phyloP scores from a whole-genome alignment of 2,797 vertebrate species.

The Podargus strigoides region DNA sequence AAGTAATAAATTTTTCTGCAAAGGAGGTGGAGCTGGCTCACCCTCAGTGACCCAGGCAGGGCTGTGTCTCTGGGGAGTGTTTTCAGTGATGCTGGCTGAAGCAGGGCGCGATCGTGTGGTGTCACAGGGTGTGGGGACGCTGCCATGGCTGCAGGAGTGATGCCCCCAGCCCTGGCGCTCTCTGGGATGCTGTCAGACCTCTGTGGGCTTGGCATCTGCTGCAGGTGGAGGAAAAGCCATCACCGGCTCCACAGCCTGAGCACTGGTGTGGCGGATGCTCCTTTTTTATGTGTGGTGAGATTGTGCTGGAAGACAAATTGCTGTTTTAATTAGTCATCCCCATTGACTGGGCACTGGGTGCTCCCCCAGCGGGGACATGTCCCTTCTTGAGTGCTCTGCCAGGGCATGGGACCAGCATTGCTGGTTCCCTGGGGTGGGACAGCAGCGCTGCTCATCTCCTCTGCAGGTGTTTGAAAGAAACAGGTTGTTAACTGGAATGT shows the following conservation, averaged over 20 bases:
- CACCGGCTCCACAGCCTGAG: fast-evolving
- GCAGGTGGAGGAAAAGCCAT: background rate
- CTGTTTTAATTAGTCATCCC: background rate
- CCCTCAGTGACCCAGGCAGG: background rate
- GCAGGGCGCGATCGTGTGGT: no score
- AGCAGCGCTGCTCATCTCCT: background rate
- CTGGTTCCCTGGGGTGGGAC: background rate
- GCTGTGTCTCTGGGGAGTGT: background rate
- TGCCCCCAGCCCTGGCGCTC: background rate
- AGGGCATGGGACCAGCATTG: fast-evolving
- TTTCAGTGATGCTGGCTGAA: background rate
- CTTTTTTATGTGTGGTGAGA: background rate
- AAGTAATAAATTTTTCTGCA: background rate
- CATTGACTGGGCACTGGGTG: background rate
- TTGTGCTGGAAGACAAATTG: background rate
- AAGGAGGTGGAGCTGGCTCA: background rate
- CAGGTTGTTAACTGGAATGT: background rate
- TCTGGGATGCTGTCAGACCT: background rate
- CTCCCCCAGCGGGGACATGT: background rate
- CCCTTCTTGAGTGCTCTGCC: background rate
- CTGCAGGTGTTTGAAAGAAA: background rate
- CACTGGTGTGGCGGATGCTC: background rate
- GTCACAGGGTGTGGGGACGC: background rate
- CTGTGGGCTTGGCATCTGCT: background rate
- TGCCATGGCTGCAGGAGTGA: background rate